Evolutionary conservation across 2,113 vertebrate genomes (phyloP).

Genomic region (Galemys pyrenaicus): DNA sequence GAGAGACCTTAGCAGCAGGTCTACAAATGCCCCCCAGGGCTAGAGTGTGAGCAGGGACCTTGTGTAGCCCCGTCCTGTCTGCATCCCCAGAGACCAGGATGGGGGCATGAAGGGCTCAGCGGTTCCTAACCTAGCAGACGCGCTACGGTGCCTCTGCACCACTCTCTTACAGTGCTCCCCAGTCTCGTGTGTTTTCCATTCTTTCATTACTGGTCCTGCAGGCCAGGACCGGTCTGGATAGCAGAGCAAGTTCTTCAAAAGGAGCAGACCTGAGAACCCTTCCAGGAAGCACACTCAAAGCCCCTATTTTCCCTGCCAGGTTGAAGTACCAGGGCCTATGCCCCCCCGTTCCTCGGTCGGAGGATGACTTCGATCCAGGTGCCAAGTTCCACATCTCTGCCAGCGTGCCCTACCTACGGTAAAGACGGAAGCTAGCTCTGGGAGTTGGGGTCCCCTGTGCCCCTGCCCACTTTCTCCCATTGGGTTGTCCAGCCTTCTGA

Average conservation of each 20-base stretch:
- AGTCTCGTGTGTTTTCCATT: neutral
- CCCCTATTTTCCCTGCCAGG: slow-evolving; percentile 78
- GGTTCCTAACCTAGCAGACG: too few relatives aligned
- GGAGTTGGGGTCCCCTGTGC: neutral
- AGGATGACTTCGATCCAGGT: slow-evolving; percentile 94
- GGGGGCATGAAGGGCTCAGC: neutral
- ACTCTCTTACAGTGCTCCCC: neutral
- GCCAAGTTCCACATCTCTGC: slow-evolving; percentile 97
- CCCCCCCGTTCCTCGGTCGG: slow-evolving; percentile 88
- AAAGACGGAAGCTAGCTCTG: slow-evolving; percentile 52
- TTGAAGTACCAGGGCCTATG: slow-evolving; percentile 95
- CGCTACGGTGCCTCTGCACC: neutral
- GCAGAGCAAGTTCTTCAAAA: neutral
- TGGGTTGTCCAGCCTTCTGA: neutral
- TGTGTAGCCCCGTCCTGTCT: neutral
- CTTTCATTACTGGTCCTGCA: neutral
- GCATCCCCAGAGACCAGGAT: neutral
- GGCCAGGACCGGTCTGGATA: neutral
- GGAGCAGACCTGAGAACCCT: neutral
- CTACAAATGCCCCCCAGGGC: neutral
- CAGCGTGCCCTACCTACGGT: slow-evolving; percentile 94
- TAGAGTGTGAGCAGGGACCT: neutral
- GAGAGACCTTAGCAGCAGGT: neutral
- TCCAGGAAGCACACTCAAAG: neutral
- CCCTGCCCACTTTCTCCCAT: neutral